A percentile compares a stretch with the other conserved stretches of the same genome.
These are phyloP conservation scores for Formicarius rufipectus DNA, from an alignment of 2,113 vertebrate genomes.

Conservation along the genomic window DNA sequence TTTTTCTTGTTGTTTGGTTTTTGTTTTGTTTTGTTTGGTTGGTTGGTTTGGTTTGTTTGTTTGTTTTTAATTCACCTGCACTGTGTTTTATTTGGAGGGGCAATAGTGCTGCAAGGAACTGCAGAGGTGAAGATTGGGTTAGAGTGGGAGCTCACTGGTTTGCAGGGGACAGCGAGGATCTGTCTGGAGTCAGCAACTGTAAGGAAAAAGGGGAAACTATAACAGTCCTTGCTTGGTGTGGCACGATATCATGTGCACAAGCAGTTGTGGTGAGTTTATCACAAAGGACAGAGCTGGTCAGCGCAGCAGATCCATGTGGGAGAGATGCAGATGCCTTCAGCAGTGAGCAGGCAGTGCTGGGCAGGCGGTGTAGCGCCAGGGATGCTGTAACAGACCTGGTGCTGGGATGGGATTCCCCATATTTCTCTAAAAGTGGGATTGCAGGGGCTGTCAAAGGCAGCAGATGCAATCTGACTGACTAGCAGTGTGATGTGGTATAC, in stretches of 20 bases:
- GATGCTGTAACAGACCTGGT: neutral
- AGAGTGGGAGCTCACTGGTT: neutral
- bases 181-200: neutral
- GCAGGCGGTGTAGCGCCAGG: neutral
- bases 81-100: neutral
- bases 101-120: neutral
- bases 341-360: neutral
- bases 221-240: neutral
- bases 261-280: neutral
- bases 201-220: neutral
- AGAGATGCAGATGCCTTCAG: neutral
- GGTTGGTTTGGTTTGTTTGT: too few species aligned
- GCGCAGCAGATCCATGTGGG: accelerated
- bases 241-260: neutral
- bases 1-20: too few species aligned
- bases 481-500: neutral
- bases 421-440: neutral
- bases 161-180: neutral
- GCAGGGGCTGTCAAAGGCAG: neutral
- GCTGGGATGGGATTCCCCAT: neutral
- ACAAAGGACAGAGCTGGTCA: neutral
- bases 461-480: neutral
- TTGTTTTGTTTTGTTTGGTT: neutral
- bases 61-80: neutral
- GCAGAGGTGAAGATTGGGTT: neutral